A percentile compares a stretch with the other conserved stretches of the same genome.
Evolutionary conservation across 2,797 vertebrate genomes (phyloP).

Genomic region (Hydrophis major): DNA sequence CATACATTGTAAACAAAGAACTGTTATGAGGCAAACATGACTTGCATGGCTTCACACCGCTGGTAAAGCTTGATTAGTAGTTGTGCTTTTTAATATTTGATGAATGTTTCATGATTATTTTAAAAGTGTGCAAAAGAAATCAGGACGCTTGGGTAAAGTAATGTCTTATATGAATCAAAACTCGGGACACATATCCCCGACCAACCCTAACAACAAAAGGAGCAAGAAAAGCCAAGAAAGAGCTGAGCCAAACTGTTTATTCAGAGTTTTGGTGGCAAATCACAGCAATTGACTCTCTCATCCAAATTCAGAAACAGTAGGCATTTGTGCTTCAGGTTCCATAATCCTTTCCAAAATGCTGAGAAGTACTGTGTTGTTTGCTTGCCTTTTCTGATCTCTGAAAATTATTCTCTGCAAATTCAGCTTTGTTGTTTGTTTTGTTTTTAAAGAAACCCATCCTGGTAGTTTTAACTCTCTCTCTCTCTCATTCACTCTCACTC

Average conservation of each 20-base stretch:
- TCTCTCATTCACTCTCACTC: too few species aligned
- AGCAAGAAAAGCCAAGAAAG: not conserved
- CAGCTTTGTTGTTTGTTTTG: not conserved
- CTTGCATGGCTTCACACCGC: slow-evolving; percentile 38
- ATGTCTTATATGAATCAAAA: slow-evolving; percentile 13
- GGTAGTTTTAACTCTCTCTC: not conserved
- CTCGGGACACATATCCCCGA: not conserved
- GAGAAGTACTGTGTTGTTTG: not conserved
- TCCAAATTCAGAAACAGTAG: not conserved
- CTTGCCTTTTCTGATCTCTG: not conserved
- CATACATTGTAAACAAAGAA: slow-evolving; percentile 43
- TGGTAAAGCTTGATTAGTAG: slow-evolving; percentile 39
- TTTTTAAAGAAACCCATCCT: not conserved
- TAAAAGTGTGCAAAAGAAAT: not conserved
- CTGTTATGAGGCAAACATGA: slow-evolving; percentile 48
- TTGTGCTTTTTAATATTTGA: slow-evolving; percentile 43
- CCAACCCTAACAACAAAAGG: not conserved
- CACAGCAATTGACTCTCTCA: not conserved
- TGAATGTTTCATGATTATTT: slow-evolving; percentile 21
- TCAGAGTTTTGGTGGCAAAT: not conserved
- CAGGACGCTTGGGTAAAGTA: slow-evolving; percentile 10
- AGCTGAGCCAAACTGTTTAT: not conserved
- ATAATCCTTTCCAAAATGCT: not conserved
- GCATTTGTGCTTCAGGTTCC: accelerated
- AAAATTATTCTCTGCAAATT: not conserved